Base-by-base conservation (phyloP, 2,888 invertebrate species). In the Kryphioiulus occultus region DNA sequence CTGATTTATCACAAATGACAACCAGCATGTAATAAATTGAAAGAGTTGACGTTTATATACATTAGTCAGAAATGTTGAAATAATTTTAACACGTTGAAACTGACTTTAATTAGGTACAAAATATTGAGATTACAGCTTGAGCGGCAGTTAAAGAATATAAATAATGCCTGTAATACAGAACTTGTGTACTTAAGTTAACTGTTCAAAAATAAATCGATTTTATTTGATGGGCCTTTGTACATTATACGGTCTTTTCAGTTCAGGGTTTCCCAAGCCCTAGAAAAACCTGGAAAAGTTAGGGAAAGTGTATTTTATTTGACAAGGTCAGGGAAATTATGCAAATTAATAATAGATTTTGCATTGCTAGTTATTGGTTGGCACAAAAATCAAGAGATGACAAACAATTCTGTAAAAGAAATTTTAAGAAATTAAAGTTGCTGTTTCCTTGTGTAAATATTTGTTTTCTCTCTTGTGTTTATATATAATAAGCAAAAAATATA, bases 101-200 rank as follows among this genome's bases (percentile, higher is more conserved):
- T 26, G 68, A n/a, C 53, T 68, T 68, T 68, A 68, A 26, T 68
- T 68, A 68, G 68, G 68, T 68, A 68, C 68, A 68, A 68, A 68
- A 26, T 26, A 68, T 26, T 26, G 68, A 68, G 68, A 68, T 22
- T 10, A 22, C 68, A 68, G 68, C 19, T 22, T 68, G 4, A 26
- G n/a, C 53, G 22, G 68, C 68, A 68, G 19, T 26, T 68, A 68
- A 68, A 26, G 68, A 68, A 68, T 26, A 26, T 68, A 2, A 26
- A 35, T 35, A 35, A 68, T 68, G 68, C 68, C 26, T 68, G 26
- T 68, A 68, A 68, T 68, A 68, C 19, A 26, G 22, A 68, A 59
- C 26, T 26, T 22, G 68, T 26, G 68, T 68, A 68, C 68, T 68
- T 68, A 68, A 10, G 10, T 68, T 26, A 5, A 68, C 7, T 59